Evolutionary conservation across 2,797 vertebrate species (phyloP).

Genomic region (Lophius americanus): DNA sequence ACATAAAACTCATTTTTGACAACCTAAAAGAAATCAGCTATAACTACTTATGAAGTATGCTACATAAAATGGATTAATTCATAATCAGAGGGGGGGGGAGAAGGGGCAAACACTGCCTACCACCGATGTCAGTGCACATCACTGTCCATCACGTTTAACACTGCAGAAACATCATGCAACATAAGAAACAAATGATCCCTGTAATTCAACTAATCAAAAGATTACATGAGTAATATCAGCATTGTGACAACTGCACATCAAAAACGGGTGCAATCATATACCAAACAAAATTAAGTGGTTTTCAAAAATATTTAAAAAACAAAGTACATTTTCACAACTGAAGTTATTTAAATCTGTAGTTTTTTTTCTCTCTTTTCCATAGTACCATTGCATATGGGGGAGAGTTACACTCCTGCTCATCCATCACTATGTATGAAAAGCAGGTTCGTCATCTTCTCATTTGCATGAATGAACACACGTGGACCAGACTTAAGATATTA

Average conservation of each 20-base stretch:
- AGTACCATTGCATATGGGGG: slow-evolving; percentile 34
- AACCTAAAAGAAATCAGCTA: slow-evolving; percentile 46
- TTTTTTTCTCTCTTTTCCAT: slow-evolving; percentile 10
- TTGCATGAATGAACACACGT: slow-evolving; percentile 19
- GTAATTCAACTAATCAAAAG: slow-evolving; percentile 76
- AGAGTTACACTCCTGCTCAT: slow-evolving; percentile 24
- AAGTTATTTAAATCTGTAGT: slow-evolving; percentile 21
- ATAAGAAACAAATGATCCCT: slow-evolving; percentile 83
- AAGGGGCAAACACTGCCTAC: slow-evolving; percentile 86
- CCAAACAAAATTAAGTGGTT: slow-evolving; percentile 45
- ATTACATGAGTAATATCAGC: slow-evolving; percentile 65
- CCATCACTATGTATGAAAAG: slow-evolving; percentile 25
- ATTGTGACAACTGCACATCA: slow-evolving; percentile 65
- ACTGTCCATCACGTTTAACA: slow-evolving; percentile 85
- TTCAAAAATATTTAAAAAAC: slow-evolving; percentile 47
- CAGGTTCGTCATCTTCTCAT: slow-evolving; percentile 2
- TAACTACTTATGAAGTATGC: slow-evolving; percentile 32
- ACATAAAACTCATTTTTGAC: slow-evolving; percentile 49
- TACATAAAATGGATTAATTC: slow-evolving; percentile 57
- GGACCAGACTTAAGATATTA: slow-evolving; percentile 10
- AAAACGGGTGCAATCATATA: slow-evolving; percentile 68
- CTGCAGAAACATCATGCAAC: slow-evolving; percentile 89
- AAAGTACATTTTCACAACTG: slow-evolving; percentile 42
- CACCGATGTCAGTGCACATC: slow-evolving; percentile 80
- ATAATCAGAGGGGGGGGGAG: slow-evolving; percentile 57